Evolutionary conservation across 2,113 vertebrate species (phyloP).

Genomic region (Sander vitreus): DNA sequence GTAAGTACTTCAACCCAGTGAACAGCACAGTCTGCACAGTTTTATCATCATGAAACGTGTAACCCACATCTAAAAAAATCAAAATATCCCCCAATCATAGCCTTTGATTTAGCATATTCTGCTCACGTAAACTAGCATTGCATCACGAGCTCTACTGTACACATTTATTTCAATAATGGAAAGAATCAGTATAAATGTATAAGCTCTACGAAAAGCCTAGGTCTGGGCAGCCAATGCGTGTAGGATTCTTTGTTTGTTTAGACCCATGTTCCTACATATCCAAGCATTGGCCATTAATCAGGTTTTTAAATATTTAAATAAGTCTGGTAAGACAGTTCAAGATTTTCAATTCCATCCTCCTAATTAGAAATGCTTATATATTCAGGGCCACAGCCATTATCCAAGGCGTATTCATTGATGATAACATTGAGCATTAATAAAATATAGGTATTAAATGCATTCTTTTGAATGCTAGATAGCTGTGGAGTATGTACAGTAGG

Average conservation of each 20-base stretch:
- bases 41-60: too few relatives aligned
- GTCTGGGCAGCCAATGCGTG: neutral
- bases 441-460: conserved; percentile 7
- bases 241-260: neutral
- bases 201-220: neutral
- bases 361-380: neutral
- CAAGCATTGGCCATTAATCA: neutral
- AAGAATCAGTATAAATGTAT: too few relatives aligned
- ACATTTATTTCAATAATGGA: too few relatives aligned
- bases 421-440: conserved; percentile 3
- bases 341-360: neutral
- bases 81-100: too few relatives aligned
- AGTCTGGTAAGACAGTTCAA: neutral
- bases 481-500: neutral
- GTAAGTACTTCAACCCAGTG: too few relatives aligned
- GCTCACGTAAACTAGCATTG: neutral
- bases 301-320: conserved; percentile 3
- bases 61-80: neutral
- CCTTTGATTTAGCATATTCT: neutral
- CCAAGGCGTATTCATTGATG: neutral
- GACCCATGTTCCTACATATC: neutral
- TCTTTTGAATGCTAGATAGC: conserved; percentile 8
- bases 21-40: too few relatives aligned
- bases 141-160: neutral
- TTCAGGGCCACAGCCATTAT: neutral